A percentile compares a stretch with the other conserved stretches of the same genome.
Conservation (phyloP, 2,888 invertebrate genomes). For the Selenia dentaria region DNA sequence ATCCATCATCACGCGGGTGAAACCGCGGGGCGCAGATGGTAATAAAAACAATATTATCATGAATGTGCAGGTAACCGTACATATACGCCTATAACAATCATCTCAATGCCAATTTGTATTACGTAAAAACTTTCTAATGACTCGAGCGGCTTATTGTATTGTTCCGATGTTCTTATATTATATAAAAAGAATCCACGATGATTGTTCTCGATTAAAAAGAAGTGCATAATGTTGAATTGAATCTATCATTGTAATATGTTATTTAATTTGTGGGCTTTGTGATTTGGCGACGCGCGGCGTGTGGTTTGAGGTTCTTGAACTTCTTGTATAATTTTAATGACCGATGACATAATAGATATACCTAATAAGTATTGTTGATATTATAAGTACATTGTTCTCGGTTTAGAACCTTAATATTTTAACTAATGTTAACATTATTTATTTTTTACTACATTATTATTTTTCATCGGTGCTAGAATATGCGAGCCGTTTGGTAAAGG, state of each 20-base stretch:
- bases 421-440: too few relatives aligned
- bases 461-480: too few relatives aligned
- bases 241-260: conserved; percentile 1
- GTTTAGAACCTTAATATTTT: too few relatives aligned
- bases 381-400: too few relatives aligned
- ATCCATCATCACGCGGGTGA: too few relatives aligned
- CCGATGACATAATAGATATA: background rate
- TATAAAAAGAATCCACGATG: conserved; percentile 18
- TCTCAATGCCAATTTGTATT: conserved; percentile 34
- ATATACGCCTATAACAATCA: background rate
- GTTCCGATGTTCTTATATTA: conserved; percentile 35
- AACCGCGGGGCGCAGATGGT: too few relatives aligned
- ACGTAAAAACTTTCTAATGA: conserved; percentile 49
- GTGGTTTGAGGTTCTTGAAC: background rate
- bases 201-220: conserved; percentile 13
- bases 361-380: too few relatives aligned
- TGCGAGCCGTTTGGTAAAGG: too few relatives aligned
- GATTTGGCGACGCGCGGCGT: background rate
- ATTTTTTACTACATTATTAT: too few relatives aligned
- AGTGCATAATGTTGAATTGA: conserved; percentile 2
- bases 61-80: too few relatives aligned
- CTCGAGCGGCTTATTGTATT: conserved; percentile 27
- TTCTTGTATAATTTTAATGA: background rate
- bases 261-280: conserved; percentile 1
- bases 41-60: too few relatives aligned